Conservation (phyloP, 1,140 invertebrate genomes). For the Drosophila pallidifrons region DNA sequence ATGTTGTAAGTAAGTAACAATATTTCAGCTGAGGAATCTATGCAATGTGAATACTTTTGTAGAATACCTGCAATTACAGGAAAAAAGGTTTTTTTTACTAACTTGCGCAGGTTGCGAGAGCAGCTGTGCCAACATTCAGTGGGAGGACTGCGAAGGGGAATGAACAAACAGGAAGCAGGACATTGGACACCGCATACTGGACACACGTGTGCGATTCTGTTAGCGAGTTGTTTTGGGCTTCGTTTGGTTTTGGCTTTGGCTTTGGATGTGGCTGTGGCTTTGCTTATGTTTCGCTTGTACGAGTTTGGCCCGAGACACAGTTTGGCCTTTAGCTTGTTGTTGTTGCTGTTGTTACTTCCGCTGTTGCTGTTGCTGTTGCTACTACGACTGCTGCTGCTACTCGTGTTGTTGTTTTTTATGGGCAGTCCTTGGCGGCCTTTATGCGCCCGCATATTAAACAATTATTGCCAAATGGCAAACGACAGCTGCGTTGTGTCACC, state of each 20-base stretch:
- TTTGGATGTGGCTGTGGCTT: slow-evolving; percentile 12
- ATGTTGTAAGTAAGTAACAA: too few species aligned
- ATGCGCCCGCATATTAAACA: slow-evolving; percentile 83
- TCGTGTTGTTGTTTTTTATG: slow-evolving; percentile 76
- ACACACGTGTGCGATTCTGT: slow-evolving; percentile 50
- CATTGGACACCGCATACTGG: slow-evolving; percentile 35
- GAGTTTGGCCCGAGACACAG: slow-evolving; percentile 39
- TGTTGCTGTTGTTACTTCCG: slow-evolving; percentile 5
- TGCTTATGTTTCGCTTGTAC: slow-evolving; percentile 45
- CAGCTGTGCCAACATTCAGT: slow-evolving; percentile 34
- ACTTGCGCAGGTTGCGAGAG: slow-evolving; percentile 5
- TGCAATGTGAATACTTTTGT: background rate
- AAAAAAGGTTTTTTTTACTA: slow-evolving; percentile 5
- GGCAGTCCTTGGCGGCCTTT: slow-evolving; percentile 71
- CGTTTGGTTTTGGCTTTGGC: background rate
- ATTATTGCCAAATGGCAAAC: slow-evolving; percentile 82
- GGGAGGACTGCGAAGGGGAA: slow-evolving; percentile 1
- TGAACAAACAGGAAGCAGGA: slow-evolving; percentile 46
- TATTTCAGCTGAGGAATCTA: background rate
- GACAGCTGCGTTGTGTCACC: slow-evolving; percentile 80
- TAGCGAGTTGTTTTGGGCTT: background rate
- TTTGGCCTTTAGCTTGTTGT: slow-evolving; percentile 39
- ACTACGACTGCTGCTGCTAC: slow-evolving; percentile 32
- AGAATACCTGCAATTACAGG: slow-evolving; percentile 34
- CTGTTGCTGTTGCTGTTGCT: slow-evolving; percentile 10